Evolutionary conservation across 2,113 vertebrate species (phyloP), one percentile per base, ranked within the genome.

Genomic region (Semicossyphus pulcher): DNA sequence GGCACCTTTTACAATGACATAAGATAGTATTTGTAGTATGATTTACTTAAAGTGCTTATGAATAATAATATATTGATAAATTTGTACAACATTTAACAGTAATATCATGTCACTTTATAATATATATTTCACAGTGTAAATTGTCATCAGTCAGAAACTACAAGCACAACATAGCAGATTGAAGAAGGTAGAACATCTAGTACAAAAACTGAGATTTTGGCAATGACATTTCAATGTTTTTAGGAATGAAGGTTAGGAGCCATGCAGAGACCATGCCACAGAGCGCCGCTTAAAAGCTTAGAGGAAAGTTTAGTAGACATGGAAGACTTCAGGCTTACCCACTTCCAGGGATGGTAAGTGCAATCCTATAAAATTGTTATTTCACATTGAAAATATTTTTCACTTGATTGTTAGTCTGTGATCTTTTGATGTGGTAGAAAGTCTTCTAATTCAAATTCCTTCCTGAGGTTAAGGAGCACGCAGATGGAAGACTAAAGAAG

Each of bases 401-500:
- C 16, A 66, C 63, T 86, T 41, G 34, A 69, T 71, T 60, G 83
- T 88, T 89, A 88, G 81, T 90, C 72, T 73, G 72, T 77, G 42
- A 86, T 63, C 75, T 57, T 85, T 76, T 70, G 83, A 49, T 11
- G 88, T 49, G 53, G 88, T 86, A 93, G 87, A 81, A 93, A 91
- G 86, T 95, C 94, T 93, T 94, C 95, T 95, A 95, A 94, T 95
- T 95, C 92, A 94, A 90, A 91, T 94, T 87, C 92, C 94, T 94
- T 94, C 94, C 94, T 91, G 94, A 87, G 74, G 94, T 94, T 93
- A 95, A 89, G 93, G 94, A 95, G 92, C 92, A 94, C 47, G 93
- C 92, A 86, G 90, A 94, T 75, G 94, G 95, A 68, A 95, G 95
- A 94, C 94, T 95, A 95, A 95, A 96, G 88, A 95, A 95, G 95